Evolutionary conservation across 2,797 vertebrate species (phyloP).

Genomic region (Acropternis orthonyx): DNA sequence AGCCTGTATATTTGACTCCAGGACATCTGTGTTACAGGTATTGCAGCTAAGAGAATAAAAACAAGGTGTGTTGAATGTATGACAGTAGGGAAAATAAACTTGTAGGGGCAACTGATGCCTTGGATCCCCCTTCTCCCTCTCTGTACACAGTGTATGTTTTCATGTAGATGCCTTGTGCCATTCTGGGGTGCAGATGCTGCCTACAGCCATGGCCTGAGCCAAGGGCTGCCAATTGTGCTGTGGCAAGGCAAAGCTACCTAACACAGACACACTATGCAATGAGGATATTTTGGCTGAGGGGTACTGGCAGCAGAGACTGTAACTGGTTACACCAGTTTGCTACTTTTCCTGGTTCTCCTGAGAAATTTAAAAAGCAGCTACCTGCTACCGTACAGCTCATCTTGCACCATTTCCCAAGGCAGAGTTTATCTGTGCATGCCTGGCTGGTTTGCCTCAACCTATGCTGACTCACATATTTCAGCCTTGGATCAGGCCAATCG

Average conservation of each 20-base stretch:
- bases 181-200: neutral
- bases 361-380: neutral
- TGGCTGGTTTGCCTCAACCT: neutral
- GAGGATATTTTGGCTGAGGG: neutral
- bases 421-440: neutral
- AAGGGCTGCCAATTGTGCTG: neutral
- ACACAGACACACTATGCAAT: rapidly evolving
- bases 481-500: neutral
- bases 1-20: conserved; percentile 84
- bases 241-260: neutral
- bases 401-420: neutral
- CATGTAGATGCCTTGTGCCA: rapidly evolving
- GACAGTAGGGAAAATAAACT: neutral
- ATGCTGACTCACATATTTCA: neutral
- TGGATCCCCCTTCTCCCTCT: neutral
- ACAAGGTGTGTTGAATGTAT: too few relatives aligned
- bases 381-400: neutral
- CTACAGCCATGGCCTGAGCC: too few relatives aligned
- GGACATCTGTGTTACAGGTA: too few relatives aligned
- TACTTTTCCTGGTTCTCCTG: neutral
- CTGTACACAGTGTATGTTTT: rapidly evolving
- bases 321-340: neutral
- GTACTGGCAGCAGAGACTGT: neutral
- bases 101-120: rapidly evolving
- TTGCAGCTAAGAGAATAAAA: neutral